These are phyloP conservation scores for Semotilus atromaculatus DNA, from an alignment of 2,797 vertebrate genomes.

Conservation along the genomic window DNA sequence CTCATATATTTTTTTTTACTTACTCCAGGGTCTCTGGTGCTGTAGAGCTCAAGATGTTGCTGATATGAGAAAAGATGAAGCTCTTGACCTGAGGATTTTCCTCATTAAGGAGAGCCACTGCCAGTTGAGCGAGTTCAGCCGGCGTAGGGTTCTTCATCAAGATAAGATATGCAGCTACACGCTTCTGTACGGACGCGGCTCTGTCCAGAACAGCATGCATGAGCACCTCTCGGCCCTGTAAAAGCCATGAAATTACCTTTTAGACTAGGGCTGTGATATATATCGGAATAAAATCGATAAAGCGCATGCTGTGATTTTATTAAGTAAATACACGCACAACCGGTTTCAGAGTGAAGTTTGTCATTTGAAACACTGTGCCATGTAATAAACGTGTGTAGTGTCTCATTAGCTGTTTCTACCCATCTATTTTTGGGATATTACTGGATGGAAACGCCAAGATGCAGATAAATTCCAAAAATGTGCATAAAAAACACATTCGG, in stretches of 20 bases:
- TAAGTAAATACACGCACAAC: too few relatives aligned
- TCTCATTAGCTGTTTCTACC: too few relatives aligned
- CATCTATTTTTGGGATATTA: too few relatives aligned
- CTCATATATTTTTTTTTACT: too few relatives aligned
- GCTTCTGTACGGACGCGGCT: constrained; percentile 81
- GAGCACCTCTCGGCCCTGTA: constrained; percentile 80
- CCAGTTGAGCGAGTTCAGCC: constrained; percentile 77
- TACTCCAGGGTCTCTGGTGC: constrained; percentile 70
- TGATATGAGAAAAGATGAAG: constrained; percentile 88
- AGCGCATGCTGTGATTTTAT: too few relatives aligned
- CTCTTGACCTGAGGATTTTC: constrained; percentile 85
- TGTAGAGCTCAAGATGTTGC: constrained; percentile 86
- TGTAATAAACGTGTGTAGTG: too few relatives aligned
- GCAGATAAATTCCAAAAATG: too few relatives aligned
- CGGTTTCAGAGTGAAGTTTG: not conserved
- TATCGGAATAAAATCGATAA: not conserved
- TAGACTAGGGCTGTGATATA: not conserved
- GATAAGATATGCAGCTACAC: constrained; percentile 89
- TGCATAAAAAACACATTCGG: too few relatives aligned
- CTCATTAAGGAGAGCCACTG: constrained; percentile 74
- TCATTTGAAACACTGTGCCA: too few relatives aligned
- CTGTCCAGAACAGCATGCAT: constrained; percentile 79
- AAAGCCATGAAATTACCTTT: constrained; percentile 17
- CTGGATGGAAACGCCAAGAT: too few relatives aligned
- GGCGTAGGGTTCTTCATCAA: constrained; percentile 86